phyloP scores from a whole-genome alignment of 1,140 invertebrate genomes.

The Anagrus nilaparvatae region DNA sequence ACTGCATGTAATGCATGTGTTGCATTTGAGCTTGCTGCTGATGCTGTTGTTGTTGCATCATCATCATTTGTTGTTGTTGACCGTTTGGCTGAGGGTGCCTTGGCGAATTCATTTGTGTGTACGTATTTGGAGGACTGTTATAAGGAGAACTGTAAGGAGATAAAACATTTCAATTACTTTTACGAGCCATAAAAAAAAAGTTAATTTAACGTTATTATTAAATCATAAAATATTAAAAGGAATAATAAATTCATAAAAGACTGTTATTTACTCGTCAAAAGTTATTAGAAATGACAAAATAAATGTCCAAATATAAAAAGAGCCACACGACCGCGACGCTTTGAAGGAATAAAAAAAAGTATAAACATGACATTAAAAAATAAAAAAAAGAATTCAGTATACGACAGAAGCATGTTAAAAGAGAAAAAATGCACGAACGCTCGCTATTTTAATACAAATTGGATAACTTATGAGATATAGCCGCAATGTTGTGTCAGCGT shows the following conservation, averaged over 20 bases:
- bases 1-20: constrained; percentile 48
- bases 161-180: no score
- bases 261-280: no score
- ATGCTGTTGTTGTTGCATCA: constrained; percentile 45
- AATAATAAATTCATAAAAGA: no score
- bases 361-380: no score
- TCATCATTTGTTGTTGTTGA: constrained; percentile 29
- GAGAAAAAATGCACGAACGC: constrained; percentile 16
- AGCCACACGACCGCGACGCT: no score
- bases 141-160: constrained; percentile 37
- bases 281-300: no score
- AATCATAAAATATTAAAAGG: no score
- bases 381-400: constrained; percentile 1
- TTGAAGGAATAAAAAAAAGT: no score
- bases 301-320: no score
- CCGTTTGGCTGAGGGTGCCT: constrained; percentile 33
- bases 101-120: constrained; percentile 35
- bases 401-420: constrained; percentile 5
- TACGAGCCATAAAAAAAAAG: no score
- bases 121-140: constrained; percentile 33
- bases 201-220: no score
- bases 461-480: constrained; percentile 41
- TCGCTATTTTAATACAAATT: constrained; percentile 40
- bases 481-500: constrained; percentile 32
- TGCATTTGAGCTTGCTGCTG: constrained; percentile 53